Percentiles rank a stretch among this genome's conserved stretches.
These are phyloP conservation scores for Homarus gammarus DNA, from an alignment of 2,888 invertebrate genomes.

Conservation along the genomic window DNA sequence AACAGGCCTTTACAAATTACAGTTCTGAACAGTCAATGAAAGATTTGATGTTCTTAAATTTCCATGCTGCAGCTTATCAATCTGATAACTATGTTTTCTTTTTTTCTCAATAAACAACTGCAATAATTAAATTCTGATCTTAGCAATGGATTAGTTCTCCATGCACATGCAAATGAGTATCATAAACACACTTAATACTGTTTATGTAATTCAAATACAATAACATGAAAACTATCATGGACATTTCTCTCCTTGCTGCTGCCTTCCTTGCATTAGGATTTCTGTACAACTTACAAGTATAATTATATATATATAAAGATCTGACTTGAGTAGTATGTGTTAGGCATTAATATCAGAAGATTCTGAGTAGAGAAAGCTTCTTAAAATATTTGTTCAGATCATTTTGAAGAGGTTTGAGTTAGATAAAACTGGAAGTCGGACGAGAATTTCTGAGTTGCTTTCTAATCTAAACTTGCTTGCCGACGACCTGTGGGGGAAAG, in stretches of 20 bases:
- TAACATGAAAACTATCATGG: background rate
- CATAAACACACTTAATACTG: no score
- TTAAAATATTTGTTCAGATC: background rate
- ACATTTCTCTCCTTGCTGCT: background rate
- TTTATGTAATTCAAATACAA: no score
- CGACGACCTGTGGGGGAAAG: background rate
- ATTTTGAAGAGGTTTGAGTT: background rate
- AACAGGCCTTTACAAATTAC: no score
- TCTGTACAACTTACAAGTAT: background rate
- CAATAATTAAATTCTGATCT: no score
- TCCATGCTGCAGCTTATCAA: no score
- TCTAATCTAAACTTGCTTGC: constrained; percentile 27
- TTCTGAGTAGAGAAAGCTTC: background rate
- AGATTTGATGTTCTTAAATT: no score
- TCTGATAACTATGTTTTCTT: no score
- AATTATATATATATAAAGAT: background rate
- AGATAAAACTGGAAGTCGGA: background rate
- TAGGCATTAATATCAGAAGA: background rate
- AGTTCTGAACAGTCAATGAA: no score
- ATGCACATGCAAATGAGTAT: no score
- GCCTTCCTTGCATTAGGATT: background rate
- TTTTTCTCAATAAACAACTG: no score
- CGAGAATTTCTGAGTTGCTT: background rate
- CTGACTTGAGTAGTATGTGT: no score
- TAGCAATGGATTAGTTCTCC: no score